Evolutionary conservation across 2,113 vertebrate species (phyloP), one percentile per base, ranked within the genome.

Genomic region (Eidolon helvum): DNA sequence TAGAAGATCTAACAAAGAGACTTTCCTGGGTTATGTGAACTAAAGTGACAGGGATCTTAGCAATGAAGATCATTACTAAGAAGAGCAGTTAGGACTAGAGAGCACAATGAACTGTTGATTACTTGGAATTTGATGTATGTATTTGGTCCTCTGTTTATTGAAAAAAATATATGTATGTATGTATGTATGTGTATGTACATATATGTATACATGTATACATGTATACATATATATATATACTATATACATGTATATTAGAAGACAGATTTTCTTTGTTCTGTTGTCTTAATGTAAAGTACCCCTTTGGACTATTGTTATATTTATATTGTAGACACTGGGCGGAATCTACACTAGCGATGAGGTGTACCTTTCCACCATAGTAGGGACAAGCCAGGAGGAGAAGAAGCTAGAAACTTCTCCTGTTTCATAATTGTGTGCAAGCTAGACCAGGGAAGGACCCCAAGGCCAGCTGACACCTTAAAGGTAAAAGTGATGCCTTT

Each of bases 141-240:
- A 59, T 57, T 79, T 93, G 74, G 65, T 84, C 66, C 72, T 83
- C 43, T 94, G 45, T 74, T 95, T 35, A 94, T 33, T 88, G 71
- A 79, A 80, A 57, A 24, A n/a, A n/a, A n/a, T n/a, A n/a, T n/a
- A n/a, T n/a, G n/a, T 57, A 87, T 66, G 71, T 40, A 57, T 33
- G 35, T 26, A 21, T 16, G 26, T 33, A 12, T 30, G 18, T 18
- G 40, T 43, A 8, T 45, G 40, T 43, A 6, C 9, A 8, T 7
- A 10, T 9, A 8, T 45, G 43, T 45, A 24, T 21, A 33, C 28
- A 22, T 26, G 18, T 50, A 71, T 77, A 71, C 77, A n/a, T n/a
- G n/a, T n/a, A n/a, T n/a, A n/a, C 40, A 43, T 43, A 43, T 43
- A 43, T 43, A 43, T 43, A 43, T 43, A 43, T 43, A 43, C 7